Conservation (phyloP, 2,888 invertebrate genomes). For the Oscheius sp. region DNA sequence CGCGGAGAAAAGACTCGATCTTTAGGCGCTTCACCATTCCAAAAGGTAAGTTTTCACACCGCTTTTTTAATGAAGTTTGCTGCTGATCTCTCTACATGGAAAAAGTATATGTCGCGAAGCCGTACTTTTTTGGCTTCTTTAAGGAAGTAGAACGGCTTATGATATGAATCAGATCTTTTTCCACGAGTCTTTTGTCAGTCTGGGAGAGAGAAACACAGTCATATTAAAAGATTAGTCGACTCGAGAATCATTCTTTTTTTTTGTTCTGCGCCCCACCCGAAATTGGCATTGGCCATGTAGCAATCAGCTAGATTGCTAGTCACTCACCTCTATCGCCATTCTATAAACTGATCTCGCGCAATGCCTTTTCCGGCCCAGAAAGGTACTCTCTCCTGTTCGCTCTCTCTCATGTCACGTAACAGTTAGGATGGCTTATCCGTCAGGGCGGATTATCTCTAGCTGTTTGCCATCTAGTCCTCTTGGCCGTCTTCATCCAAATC, state of each 20-base stretch:
- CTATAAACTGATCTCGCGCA: conserved; percentile 1
- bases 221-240: conserved; percentile 1
- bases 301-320: conserved; percentile 29
- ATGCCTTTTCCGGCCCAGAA: too few species aligned
- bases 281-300: conserved; percentile 27
- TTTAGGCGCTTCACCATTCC: conserved; percentile 27
- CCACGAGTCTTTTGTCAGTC: too few species aligned
- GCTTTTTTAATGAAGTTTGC: not conserved
- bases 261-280: not conserved
- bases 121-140: too few species aligned
- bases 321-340: conserved; percentile 9
- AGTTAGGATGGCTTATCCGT: too few species aligned
- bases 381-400: too few species aligned
- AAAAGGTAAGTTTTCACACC: conserved; percentile 8
- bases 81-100: not conserved
- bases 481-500: too few species aligned
- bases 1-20: conserved; percentile 22
- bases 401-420: too few species aligned
- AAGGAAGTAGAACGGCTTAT: too few species aligned
- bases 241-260: conserved; percentile 22
- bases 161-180: too few species aligned
- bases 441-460: too few species aligned
- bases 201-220: not conserved
- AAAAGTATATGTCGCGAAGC: too few species aligned
- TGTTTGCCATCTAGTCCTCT: too few species aligned